Evolutionary conservation across 2,888 invertebrate species (phyloP).

Genomic region (Iphiclides podalirius): DNA sequence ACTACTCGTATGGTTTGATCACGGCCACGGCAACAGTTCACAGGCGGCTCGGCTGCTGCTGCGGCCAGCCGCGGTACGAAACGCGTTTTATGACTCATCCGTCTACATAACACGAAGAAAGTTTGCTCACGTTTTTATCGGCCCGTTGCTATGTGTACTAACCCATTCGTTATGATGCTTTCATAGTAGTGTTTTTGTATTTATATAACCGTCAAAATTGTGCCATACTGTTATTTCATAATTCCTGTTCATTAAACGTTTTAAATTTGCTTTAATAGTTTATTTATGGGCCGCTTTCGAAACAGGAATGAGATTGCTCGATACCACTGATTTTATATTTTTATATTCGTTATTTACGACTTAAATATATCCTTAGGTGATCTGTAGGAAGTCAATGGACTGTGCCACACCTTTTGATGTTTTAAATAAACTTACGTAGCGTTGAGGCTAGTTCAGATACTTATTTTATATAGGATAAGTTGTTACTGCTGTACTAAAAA

Average conservation of each 20-base stretch:
- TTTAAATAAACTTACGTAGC: no score
- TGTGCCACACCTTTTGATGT: neutral
- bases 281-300: constrained; percentile 6
- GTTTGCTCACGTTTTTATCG: constrained; percentile 28
- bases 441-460: no score
- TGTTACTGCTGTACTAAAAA: no score
- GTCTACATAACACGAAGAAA: constrained; percentile 28
- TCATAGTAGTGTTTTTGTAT: no score
- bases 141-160: constrained; percentile 25
- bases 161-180: no score
- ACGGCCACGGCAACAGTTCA: constrained; percentile 18
- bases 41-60: constrained; percentile 10
- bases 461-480: no score
- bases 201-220: no score
- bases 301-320: neutral
- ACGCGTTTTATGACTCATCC: constrained; percentile 37
- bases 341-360: neutral
- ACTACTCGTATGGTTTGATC: constrained; percentile 14
- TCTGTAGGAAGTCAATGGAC: neutral
- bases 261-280: no score
- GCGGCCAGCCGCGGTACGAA: constrained; percentile 23
- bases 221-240: no score
- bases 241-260: no score
- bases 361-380: neutral
- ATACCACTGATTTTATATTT: neutral